These are phyloP conservation scores for Acrossocheilus fasciatus DNA, from an alignment of 2,797 vertebrate genomes.

Conservation along the genomic window DNA sequence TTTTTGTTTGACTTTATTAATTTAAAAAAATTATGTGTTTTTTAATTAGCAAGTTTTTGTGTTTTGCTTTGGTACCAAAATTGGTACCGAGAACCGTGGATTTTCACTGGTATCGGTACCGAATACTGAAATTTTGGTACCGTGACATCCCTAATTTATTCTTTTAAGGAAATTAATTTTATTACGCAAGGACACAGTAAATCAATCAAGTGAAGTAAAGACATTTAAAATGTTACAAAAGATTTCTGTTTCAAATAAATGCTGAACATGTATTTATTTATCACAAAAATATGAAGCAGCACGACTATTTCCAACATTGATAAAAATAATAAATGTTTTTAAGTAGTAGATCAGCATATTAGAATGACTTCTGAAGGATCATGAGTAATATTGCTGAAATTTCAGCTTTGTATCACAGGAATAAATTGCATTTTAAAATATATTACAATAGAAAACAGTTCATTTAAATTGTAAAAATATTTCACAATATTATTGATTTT, in stretches of 20 bases:
- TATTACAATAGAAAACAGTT: not conserved
- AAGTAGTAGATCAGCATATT: not conserved
- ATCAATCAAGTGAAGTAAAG: not conserved
- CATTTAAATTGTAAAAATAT: not conserved
- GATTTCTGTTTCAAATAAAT: not conserved
- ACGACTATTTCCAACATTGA: not conserved
- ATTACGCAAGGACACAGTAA: not conserved
- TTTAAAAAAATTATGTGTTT: too few relatives aligned
- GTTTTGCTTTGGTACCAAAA: too few relatives aligned
- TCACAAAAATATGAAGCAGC: not conserved
- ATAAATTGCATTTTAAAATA: not conserved
- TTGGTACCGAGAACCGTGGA: too few relatives aligned
- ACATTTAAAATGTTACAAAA: not conserved
- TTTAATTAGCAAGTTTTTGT: too few relatives aligned
- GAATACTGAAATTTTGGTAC: too few relatives aligned
- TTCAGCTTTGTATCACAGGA: not conserved
- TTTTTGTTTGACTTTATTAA: too few relatives aligned
- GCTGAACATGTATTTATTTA: too few relatives aligned
- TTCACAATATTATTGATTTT: not conserved
- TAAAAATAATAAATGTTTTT: not conserved
- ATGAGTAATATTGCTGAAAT: not conserved
- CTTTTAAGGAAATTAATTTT: not conserved
- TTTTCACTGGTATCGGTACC: too few relatives aligned
- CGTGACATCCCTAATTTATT: too few relatives aligned
- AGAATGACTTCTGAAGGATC: not conserved